These are phyloP conservation scores for Aegithalos caudatus DNA, from an alignment of 2,113 vertebrate species.

Conservation along the genomic window DNA sequence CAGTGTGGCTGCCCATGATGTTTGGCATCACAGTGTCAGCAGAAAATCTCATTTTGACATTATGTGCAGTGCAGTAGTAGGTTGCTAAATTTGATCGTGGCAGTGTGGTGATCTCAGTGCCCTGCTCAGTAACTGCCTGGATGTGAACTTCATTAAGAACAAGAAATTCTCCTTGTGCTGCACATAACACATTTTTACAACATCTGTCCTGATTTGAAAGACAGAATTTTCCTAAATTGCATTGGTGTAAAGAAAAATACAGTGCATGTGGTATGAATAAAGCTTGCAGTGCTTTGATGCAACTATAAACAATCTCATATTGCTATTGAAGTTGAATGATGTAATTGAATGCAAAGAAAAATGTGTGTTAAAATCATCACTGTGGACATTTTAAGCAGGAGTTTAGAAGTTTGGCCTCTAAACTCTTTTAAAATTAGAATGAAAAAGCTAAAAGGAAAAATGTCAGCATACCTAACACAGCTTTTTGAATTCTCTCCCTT, in stretches of 20 bases:
- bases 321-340: background rate
- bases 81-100: fast-evolving
- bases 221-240: background rate
- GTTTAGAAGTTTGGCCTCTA: background rate
- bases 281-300: background rate
- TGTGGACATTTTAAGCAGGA: background rate
- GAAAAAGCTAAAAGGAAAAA: background rate
- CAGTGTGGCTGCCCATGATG: background rate
- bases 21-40: background rate
- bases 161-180: background rate
- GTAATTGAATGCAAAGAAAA: background rate
- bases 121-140: background rate
- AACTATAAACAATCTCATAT: background rate
- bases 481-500: background rate
- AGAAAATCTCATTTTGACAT: background rate
- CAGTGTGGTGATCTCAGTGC: background rate
- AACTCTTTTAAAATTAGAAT: background rate
- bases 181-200: background rate
- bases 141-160: background rate
- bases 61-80: background rate
- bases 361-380: background rate
- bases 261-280: background rate
- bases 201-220: background rate
- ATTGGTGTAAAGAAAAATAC: background rate
- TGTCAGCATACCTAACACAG: background rate